phyloP scores from a whole-genome alignment of 2,113 vertebrate species.

The Vidua macroura region DNA sequence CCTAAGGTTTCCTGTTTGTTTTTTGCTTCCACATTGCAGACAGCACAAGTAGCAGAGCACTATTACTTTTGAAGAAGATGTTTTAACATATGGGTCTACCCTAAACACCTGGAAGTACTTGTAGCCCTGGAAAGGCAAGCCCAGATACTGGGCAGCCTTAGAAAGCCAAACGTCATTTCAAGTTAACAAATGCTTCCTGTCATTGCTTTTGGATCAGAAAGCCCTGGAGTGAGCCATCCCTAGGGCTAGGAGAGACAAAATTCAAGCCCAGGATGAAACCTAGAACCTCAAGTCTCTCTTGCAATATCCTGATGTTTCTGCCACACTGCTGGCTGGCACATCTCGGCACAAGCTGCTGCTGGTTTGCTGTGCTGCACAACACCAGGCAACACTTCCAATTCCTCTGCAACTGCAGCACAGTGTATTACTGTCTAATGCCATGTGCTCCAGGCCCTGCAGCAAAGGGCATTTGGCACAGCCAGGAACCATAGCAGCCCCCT shows the following conservation, averaged over 20 bases:
- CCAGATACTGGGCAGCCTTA: slow-evolving; percentile 14
- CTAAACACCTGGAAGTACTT: slow-evolving; percentile 52
- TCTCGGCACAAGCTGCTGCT: neutral
- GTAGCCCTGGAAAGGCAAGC: neutral
- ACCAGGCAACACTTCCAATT: neutral
- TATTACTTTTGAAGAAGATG: neutral
- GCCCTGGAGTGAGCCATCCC: neutral
- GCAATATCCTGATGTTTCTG: rapidly evolving
- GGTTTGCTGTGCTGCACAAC: neutral
- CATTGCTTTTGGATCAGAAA: neutral
- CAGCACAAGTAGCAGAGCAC: neutral
- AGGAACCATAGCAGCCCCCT: neutral
- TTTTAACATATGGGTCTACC: slow-evolving; percentile 19
- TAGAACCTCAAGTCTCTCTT: neutral
- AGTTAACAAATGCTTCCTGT: slow-evolving; percentile 19
- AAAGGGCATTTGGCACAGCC: rapidly evolving
- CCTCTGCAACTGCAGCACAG: neutral
- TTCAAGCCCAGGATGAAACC: neutral
- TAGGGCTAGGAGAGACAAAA: neutral
- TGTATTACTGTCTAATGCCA: rapidly evolving
- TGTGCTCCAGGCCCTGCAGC: neutral
- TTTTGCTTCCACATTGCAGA: neutral
- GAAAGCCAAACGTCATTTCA: slow-evolving; percentile 20
- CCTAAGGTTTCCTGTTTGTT: neutral
- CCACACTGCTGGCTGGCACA: neutral